A percentile compares a stretch with the other conserved stretches of the same genome.
Evolutionary conservation across 2,888 invertebrate species (phyloP).

Genomic region (Apodemia mormo): DNA sequence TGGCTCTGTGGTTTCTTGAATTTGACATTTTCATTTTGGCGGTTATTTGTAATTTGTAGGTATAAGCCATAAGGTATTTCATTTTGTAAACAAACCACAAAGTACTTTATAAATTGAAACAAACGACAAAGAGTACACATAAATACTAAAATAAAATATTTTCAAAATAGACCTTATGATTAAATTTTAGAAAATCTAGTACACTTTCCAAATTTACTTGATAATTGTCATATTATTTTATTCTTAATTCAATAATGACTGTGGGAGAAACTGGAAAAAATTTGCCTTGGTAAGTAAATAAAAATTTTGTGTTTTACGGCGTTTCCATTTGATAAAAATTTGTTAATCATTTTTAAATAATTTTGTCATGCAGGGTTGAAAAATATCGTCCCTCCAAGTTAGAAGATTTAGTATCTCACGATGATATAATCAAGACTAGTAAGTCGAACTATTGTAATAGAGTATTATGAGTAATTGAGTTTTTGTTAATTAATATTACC

Average conservation of each 20-base stretch:
- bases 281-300: constrained; percentile 81
- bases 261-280: constrained; percentile 70
- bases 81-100: no score
- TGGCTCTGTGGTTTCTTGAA: no score
- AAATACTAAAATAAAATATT: no score
- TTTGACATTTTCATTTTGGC: no score
- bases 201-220: background rate
- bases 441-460: constrained; percentile 52
- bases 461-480: background rate
- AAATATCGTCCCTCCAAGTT: constrained; percentile 97
- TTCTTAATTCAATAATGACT: constrained; percentile 52
- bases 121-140: no score
- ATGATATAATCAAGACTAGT: constrained; percentile 98
- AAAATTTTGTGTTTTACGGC: background rate
- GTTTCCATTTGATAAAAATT: background rate
- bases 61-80: no score
- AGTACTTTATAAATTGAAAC: no score
- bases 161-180: no score
- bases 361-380: constrained; percentile 90
- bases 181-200: no score
- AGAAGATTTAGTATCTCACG: constrained; percentile 97
- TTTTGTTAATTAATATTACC: constrained; percentile 42
- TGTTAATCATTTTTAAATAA: background rate
- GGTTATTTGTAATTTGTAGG: no score
- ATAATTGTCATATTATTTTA: background rate